Conservation (phyloP, 2,113 vertebrate genomes). For the Limnothrissa miodon region DNA sequence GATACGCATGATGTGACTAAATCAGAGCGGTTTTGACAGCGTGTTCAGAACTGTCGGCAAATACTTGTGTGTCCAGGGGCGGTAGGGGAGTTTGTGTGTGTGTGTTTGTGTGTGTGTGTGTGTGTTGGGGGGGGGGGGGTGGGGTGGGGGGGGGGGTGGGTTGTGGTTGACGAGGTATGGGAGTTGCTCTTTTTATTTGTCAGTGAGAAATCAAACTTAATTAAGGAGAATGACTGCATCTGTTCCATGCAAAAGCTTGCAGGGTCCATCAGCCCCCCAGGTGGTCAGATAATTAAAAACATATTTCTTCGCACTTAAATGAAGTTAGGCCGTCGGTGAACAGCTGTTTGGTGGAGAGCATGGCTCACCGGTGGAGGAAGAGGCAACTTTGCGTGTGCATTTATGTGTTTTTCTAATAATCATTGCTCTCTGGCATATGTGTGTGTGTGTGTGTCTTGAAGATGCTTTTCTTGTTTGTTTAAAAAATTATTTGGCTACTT, state of each 20-base stretch:
- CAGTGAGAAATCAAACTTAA: slow-evolving; percentile 55
- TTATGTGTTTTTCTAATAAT: slow-evolving; percentile 8
- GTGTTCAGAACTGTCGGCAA: slow-evolving; percentile 1
- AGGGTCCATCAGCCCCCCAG: slow-evolving; percentile 52
- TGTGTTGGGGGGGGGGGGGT: neutral
- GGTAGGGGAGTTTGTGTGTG: slow-evolving; percentile 1
- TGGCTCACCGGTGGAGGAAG: slow-evolving; percentile 34
- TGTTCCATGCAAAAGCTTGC: slow-evolving; percentile 47
- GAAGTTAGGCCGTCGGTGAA: slow-evolving; percentile 47
- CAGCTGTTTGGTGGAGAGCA: slow-evolving; percentile 46
- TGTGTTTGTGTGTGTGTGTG: no score
- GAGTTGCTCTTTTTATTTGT: slow-evolving; percentile 46
- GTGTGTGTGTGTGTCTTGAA: slow-evolving; percentile 9
- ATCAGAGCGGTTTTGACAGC: neutral
- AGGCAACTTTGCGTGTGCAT: neutral
- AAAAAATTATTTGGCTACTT: neutral
- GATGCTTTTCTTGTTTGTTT: neutral
- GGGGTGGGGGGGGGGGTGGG: neutral
- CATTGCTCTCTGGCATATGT: neutral
- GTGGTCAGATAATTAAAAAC: slow-evolving; percentile 57
- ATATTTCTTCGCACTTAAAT: slow-evolving; percentile 56
- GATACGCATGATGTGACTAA: slow-evolving; percentile 6
- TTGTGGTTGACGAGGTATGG: neutral
- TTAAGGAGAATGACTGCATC: slow-evolving; percentile 54
- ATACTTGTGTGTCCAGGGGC: neutral